A percentile compares a stretch with the other conserved stretches of the same genome.
Evolutionary conservation across 2,888 invertebrate genomes (phyloP).

Genomic region (Luperina testacea): DNA sequence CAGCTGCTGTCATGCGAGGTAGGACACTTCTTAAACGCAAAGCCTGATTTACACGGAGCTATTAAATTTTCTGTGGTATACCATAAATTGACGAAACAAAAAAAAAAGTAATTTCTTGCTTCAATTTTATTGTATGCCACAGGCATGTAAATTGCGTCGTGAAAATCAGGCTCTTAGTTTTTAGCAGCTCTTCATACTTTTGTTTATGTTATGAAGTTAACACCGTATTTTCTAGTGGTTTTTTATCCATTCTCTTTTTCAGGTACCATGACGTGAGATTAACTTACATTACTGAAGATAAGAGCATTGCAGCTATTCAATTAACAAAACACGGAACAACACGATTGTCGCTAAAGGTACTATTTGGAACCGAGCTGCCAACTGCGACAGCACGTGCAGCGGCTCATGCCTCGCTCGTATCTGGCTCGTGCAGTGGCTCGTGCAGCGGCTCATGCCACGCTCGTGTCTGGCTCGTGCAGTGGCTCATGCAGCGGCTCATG

Average conservation of each 20-base stretch:
- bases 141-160: not conserved
- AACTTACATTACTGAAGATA: not conserved
- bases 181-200: not conserved
- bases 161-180: not conserved
- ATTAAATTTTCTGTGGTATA: not conserved
- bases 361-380: too few relatives aligned
- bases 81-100: not conserved
- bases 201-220: not conserved
- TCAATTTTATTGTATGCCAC: not conserved
- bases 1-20: not conserved
- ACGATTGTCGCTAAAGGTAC: not conserved
- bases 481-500: too few relatives aligned
- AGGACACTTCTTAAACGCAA: not conserved
- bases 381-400: too few relatives aligned
- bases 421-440: too few relatives aligned
- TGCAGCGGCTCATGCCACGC: too few relatives aligned
- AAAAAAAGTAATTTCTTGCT: not conserved
- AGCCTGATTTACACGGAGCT: not conserved
- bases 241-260: not conserved
- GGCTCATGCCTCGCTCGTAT: too few relatives aligned
- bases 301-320: not conserved
- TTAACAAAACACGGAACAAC: too few relatives aligned
- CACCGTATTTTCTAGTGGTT: not conserved
- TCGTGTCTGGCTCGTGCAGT: too few relatives aligned
- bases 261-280: not conserved